Percentiles rank a stretch among this genome's conserved stretches.
Conservation (phyloP, 2,113 vertebrate species). For the Misgurnus anguillicaudatus region DNA sequence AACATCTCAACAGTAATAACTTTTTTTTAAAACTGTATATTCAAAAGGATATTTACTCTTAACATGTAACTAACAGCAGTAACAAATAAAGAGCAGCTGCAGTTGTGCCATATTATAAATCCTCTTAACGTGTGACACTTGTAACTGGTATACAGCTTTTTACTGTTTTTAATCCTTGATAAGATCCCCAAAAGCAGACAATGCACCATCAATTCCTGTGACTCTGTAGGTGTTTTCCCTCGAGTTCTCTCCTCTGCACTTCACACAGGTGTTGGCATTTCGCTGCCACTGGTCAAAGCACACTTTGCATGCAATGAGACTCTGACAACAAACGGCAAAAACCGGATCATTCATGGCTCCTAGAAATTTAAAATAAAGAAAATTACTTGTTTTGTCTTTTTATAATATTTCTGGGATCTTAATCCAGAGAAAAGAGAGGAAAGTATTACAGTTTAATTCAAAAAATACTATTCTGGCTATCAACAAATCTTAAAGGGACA, state of each 20-base stretch:
- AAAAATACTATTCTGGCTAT: background rate
- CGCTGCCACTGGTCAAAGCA: background rate
- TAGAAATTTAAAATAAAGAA: background rate
- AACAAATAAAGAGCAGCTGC: background rate
- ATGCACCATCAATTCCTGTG: constrained; percentile 7
- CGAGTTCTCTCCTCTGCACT: background rate
- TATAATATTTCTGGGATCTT: background rate
- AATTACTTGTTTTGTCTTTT: background rate
- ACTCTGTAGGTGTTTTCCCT: background rate
- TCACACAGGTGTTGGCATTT: background rate
- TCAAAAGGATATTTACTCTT: too few relatives aligned
- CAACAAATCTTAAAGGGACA: background rate
- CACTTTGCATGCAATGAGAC: background rate
- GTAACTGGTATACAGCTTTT: too few relatives aligned
- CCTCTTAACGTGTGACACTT: too few relatives aligned
- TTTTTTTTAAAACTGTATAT: too few relatives aligned
- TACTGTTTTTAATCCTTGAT: background rate
- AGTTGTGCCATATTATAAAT: too few relatives aligned
- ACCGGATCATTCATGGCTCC: background rate
- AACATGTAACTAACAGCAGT: background rate
- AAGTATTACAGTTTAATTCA: background rate
- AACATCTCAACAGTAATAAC: too few relatives aligned
- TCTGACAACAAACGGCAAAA: background rate
- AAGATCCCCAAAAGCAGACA: constrained; percentile 11
- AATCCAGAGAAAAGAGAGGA: background rate